Conservation (phyloP, 1,140 invertebrate species). For the Orussus abietinus region DNA sequence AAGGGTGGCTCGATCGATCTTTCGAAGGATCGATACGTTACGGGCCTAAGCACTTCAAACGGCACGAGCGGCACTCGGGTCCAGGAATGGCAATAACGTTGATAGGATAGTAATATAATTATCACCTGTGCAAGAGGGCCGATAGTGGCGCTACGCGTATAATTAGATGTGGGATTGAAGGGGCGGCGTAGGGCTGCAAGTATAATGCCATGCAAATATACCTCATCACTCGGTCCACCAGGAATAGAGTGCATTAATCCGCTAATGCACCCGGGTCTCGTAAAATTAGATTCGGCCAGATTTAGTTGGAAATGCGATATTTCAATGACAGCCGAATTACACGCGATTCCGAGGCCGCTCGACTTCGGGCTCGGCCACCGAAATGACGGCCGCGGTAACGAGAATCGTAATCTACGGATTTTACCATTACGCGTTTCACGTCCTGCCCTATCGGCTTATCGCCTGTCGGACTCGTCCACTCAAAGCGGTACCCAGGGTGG, state of each 20-base stretch:
- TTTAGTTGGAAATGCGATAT: conserved; percentile 43
- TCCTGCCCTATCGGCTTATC: no score
- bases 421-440: no score
- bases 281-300: conserved; percentile 45
- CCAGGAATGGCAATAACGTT: conserved; percentile 44
- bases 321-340: conserved; percentile 33
- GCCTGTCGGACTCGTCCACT: no score
- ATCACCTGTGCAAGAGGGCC: conserved; percentile 39
- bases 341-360: conserved; percentile 13
- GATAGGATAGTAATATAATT: conserved; percentile 48
- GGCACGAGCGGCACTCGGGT: conserved; percentile 31
- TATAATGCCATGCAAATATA: conserved; percentile 46
- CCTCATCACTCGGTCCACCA: conserved; percentile 39
- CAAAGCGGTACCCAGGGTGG: no score
- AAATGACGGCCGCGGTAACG: no score
- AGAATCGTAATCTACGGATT: no score
- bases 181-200: conserved; percentile 28
- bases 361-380: no score
- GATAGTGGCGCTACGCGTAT: conserved; percentile 39
- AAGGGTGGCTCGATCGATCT: conserved; percentile 27
- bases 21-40: no score
- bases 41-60: conserved; percentile 39
- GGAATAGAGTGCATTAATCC: conserved; percentile 45
- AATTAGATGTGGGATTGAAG: conserved; percentile 42
- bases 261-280: conserved; percentile 44